Evolutionary conservation across 2,797 vertebrate species (phyloP).

Genomic region (Tamandua tetradactyla): DNA sequence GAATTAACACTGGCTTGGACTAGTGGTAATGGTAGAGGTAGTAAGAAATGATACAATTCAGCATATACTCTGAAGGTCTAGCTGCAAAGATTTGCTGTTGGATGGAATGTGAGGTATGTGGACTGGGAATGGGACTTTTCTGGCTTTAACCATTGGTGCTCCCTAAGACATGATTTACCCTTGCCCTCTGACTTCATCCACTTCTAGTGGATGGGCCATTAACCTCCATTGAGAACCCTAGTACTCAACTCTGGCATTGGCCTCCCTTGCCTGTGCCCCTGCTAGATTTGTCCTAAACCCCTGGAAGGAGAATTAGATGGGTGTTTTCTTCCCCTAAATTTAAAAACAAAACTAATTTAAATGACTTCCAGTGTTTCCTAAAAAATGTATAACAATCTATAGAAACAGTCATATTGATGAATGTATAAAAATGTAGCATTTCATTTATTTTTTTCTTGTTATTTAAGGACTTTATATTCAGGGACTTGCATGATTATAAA

Average conservation of each 20-base stretch:
- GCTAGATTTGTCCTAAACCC: neutral
- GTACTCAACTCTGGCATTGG: neutral
- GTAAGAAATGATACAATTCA: neutral
- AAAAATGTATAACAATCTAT: neutral
- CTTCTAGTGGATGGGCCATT: neutral
- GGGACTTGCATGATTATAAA: neutral
- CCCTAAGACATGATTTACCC: neutral
- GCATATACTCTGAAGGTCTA: neutral
- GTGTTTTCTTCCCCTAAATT: neutral
- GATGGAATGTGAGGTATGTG: neutral
- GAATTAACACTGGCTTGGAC: neutral
- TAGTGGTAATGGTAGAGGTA: neutral
- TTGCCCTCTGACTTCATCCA: neutral
- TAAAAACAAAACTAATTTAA: neutral
- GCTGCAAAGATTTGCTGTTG: neutral
- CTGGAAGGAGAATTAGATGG: neutral
- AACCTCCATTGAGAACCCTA: neutral
- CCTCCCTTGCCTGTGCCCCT: neutral
- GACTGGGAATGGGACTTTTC: neutral
- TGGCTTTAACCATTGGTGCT: neutral
- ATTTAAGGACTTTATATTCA: neutral
- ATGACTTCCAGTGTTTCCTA: neutral
- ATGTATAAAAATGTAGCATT: neutral
- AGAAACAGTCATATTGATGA: conserved; percentile 19
- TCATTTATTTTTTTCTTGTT: conserved; percentile 44